phyloP scores from a whole-genome alignment of 2,113 vertebrate genomes.

The Pseudopipra pipra region DNA sequence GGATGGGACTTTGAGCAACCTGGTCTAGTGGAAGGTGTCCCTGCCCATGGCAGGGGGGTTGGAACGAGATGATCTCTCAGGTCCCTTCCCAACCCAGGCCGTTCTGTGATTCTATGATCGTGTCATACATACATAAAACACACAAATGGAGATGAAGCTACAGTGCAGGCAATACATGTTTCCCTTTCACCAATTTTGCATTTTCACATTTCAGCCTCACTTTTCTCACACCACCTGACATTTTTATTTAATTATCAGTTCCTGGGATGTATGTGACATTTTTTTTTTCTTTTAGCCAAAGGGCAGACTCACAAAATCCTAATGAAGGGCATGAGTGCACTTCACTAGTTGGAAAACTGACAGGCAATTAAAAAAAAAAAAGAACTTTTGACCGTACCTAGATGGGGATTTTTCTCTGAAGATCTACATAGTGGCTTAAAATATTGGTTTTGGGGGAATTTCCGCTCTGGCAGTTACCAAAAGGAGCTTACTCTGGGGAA shows the following conservation, averaged over 20 bases:
- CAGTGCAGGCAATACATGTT: fast-evolving
- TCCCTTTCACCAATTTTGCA: not conserved
- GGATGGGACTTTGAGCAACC: not conserved
- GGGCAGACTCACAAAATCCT: not conserved
- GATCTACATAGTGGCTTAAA: not conserved
- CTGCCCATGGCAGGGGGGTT: not conserved
- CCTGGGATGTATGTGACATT: not conserved
- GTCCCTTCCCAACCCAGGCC: not conserved
- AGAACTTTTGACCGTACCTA: not conserved
- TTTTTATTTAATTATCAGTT: not conserved
- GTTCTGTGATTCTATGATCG: not conserved
- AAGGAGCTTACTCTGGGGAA: not conserved
- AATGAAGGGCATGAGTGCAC: not conserved
- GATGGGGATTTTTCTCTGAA: not conserved
- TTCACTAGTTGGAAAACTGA: not conserved
- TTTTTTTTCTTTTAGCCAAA: not conserved
- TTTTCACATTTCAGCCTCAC: not conserved
- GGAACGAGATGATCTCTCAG: fast-evolving
- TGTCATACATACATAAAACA: not conserved
- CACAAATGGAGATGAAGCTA: not conserved
- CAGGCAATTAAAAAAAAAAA: not conserved
- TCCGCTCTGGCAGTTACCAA: not conserved
- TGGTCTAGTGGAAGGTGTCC: fast-evolving
- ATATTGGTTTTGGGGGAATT: not conserved
- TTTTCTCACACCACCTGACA: not conserved